Percentiles rank a stretch among this genome's conserved stretches.
These are phyloP conservation scores for Gymnodraco acuticeps DNA, from an alignment of 2,797 vertebrate species.

Conservation along the genomic window DNA sequence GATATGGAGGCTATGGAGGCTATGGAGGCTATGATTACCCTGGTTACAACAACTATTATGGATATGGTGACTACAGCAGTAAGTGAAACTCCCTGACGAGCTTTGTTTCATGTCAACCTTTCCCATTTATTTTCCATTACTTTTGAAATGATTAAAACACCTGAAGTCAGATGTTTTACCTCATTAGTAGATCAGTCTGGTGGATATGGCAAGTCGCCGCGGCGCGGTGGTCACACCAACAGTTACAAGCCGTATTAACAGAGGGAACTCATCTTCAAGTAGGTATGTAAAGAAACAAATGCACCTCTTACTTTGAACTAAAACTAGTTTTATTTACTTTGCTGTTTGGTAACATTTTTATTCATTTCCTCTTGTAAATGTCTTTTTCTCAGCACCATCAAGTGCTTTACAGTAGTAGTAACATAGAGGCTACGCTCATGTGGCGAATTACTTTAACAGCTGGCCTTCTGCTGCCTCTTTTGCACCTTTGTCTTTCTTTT, in stretches of 20 bases:
- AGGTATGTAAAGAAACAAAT: slow-evolving; percentile 88
- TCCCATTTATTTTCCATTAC: background rate
- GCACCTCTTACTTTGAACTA: slow-evolving; percentile 49
- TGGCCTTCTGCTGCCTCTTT: slow-evolving; percentile 93
- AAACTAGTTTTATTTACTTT: slow-evolving; percentile 84
- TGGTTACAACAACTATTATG: slow-evolving; percentile 99
- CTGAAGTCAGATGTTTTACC: slow-evolving; percentile 1
- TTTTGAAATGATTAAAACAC: background rate
- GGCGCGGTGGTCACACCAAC: slow-evolving; percentile 98
- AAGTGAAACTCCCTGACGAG: slow-evolving; percentile 79
- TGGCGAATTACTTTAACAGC: slow-evolving; percentile 92
- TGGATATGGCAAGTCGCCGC: slow-evolving; percentile 98
- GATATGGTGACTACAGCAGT: slow-evolving; percentile 98
- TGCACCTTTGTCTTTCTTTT: slow-evolving; percentile 85
- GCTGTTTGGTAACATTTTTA: slow-evolving; percentile 87
- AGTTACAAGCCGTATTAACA: slow-evolving; percentile 99
- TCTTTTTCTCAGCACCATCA: slow-evolving; percentile 96
- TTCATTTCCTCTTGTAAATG: slow-evolving; percentile 92
- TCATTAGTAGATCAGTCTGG: slow-evolving; percentile 92
- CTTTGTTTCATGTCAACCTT: background rate
- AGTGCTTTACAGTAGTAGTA: slow-evolving; percentile 97
- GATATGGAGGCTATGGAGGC: slow-evolving; percentile 77
- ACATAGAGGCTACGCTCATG: slow-evolving; percentile 90
- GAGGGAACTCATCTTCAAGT: slow-evolving; percentile 87
- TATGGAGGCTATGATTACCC: slow-evolving; percentile 95